Evolutionary conservation across 2,113 vertebrate species (phyloP).

Genomic region (Mellivora capensis): DNA sequence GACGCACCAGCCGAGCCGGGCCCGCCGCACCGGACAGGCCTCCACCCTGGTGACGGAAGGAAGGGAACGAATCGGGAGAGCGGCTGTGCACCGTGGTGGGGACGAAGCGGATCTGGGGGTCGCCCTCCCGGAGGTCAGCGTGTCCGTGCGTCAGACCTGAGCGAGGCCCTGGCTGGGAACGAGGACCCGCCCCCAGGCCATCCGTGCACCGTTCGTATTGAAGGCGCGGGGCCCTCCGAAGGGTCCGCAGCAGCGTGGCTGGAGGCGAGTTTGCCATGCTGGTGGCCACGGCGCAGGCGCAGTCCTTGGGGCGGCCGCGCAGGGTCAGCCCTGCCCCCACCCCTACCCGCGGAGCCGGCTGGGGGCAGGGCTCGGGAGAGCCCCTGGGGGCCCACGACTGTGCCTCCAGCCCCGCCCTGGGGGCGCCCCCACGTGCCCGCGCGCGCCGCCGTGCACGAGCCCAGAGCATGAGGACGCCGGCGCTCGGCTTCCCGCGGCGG

Average conservation of each 20-base stretch:
- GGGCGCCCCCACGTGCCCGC: neutral
- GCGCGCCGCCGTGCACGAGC: too few species aligned
- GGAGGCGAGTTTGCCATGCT: fast-evolving
- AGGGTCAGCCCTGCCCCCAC: fast-evolving
- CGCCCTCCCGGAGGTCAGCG: neutral
- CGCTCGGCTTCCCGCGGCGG: neutral
- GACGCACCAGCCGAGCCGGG: neutral
- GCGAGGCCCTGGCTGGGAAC: neutral
- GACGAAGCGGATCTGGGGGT: neutral
- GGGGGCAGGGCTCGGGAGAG: neutral
- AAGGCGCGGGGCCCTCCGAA: neutral
- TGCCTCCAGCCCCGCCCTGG: neutral
- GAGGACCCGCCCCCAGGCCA: neutral
- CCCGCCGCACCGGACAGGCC: too few species aligned
- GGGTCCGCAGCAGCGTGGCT: too few species aligned
- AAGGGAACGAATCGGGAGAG: neutral
- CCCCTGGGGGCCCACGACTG: neutral
- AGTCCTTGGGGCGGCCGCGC: neutral
- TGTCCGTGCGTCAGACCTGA: neutral
- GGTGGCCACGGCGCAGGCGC: fast-evolving
- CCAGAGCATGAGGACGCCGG: too few species aligned
- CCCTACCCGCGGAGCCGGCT: fast-evolving
- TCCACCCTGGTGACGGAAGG: neutral
- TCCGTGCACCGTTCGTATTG: too few species aligned
- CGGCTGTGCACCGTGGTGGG: neutral